Evolutionary conservation across 2,797 vertebrate species (phyloP), one percentile per base, ranked within the genome.

Genomic region (Masticophis lateralis): DNA sequence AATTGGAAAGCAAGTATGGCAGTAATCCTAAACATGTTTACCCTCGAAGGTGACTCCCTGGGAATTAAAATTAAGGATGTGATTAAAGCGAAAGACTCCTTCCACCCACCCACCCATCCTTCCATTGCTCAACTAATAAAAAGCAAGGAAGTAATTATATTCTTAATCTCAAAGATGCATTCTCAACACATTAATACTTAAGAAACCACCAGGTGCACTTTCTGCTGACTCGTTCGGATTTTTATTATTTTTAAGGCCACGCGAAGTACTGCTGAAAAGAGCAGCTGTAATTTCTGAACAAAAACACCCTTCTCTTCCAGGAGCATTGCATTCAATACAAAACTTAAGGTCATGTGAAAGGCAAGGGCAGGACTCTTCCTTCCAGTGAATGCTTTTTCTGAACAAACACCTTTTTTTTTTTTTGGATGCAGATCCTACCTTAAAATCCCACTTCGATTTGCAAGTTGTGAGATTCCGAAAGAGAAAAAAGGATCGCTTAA

Each of bases 281-380:
- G 94, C 92, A 93, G 95, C 95, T 95, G 93, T 91, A 94, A 90
- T 93, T 90, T 91, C 87, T 25, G 16, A 91, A 92, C 74, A 93
- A 0, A 92, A 96, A 94, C 32, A 89, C 90, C 55, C 94, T 95
- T 87, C 89, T 94, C 92, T 93, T 95, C 91, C 66, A 37, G 56
- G 69, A 92, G 90, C 94, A 95, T 92, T 95, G 95, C 94, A 94
- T 94, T 93, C 90, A 92, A 95, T 0, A 0, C 91, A 96, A 94
- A 96, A 93, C 94, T 89, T 89, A 95, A 95, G 95, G 93, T 97
- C 95, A 96, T 86, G 61, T 89, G 96, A 96, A 96, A 94, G 94
- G 91, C 92, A 94, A 20, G 66, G 51, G 87, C 95, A 92, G 37
- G 89, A 93, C 60, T 14, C 37, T 92, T 87, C 90, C 93, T 95